phyloP scores from a whole-genome alignment of 2,113 vertebrate species.

The Macrotus californicus region DNA sequence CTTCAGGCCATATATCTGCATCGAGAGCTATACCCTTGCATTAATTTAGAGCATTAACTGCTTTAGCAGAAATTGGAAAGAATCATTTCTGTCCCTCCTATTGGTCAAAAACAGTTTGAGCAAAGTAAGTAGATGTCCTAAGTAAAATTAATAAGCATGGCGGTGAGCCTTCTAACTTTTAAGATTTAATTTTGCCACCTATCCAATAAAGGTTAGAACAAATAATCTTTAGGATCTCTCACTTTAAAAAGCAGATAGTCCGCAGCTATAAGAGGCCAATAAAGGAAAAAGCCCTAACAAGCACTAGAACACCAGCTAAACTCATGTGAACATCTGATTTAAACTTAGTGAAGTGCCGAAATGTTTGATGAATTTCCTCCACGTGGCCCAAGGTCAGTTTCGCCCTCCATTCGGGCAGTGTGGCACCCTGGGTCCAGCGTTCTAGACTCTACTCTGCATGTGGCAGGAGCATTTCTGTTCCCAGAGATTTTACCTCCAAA shows the following conservation, averaged over 20 bases:
- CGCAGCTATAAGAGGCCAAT: not conserved
- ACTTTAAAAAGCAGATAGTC: not conserved
- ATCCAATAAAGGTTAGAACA: not conserved
- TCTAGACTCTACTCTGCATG: not conserved
- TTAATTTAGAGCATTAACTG: not conserved
- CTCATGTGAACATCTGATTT: not conserved
- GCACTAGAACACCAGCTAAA: not conserved
- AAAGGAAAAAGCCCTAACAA: not conserved
- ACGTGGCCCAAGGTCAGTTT: not conserved
- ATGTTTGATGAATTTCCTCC: not conserved
- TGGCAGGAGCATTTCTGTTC: not conserved
- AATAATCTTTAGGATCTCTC: not conserved
- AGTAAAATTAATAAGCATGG: constrained; percentile 19
- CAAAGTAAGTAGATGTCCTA: not conserved
- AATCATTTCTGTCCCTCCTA: not conserved
- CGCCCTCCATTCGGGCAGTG: no score
- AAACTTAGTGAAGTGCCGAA: not conserved
- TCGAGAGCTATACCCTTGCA: not conserved
- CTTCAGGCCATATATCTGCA: not conserved
- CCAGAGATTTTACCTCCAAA: not conserved
- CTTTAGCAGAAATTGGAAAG: not conserved
- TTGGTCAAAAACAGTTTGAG: not conserved
- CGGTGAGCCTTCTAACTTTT: not conserved
- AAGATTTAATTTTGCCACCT: not conserved
- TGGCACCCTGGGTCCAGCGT: not conserved